A percentile compares a stretch with the other conserved stretches of the same genome.
phyloP scores from a whole-genome alignment of 2,797 vertebrate genomes.

The Bradypus variegatus region DNA sequence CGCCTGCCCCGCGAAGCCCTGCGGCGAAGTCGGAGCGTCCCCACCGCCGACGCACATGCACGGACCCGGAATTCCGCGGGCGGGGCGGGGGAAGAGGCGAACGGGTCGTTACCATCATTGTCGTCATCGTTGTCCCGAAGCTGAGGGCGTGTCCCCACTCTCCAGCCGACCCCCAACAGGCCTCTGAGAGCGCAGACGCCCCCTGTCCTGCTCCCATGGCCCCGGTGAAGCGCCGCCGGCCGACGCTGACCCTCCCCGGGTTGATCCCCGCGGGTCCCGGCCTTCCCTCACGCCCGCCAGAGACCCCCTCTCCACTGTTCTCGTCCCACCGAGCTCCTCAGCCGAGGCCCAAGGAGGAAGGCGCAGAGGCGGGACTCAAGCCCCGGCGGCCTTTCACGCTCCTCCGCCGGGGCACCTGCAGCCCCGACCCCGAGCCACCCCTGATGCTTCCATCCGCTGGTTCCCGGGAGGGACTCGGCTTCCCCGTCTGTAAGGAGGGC shows the following conservation, averaged over 20 bases:
- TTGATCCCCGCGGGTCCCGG: not conserved
- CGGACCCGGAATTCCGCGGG: not conserved
- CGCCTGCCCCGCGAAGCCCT: not conserved
- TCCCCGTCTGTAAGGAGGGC: not conserved
- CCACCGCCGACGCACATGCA: slow-evolving; percentile 28
- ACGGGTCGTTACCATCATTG: no score
- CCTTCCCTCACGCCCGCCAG: not conserved
- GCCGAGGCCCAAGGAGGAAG: not conserved
- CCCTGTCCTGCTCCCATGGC: not conserved
- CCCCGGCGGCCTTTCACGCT: not conserved
- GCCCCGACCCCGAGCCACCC: not conserved
- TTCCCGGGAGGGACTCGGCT: not conserved
- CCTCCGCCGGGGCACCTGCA: not conserved
- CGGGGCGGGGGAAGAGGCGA: not conserved
- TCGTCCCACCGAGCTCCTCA: not conserved
- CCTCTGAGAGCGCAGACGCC: not conserved
- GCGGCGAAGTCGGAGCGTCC: slow-evolving; percentile 48
- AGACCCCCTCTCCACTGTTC: not conserved
- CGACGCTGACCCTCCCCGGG: no score
- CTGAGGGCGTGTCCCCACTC: no score
- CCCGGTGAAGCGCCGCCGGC: not conserved
- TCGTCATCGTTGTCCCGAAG: no score
- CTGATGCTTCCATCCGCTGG: not conserved
- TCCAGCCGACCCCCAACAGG: no score
- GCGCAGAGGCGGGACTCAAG: not conserved